Conservation (phyloP, 2,888 invertebrate genomes). For the Hemithea aestivaria region DNA sequence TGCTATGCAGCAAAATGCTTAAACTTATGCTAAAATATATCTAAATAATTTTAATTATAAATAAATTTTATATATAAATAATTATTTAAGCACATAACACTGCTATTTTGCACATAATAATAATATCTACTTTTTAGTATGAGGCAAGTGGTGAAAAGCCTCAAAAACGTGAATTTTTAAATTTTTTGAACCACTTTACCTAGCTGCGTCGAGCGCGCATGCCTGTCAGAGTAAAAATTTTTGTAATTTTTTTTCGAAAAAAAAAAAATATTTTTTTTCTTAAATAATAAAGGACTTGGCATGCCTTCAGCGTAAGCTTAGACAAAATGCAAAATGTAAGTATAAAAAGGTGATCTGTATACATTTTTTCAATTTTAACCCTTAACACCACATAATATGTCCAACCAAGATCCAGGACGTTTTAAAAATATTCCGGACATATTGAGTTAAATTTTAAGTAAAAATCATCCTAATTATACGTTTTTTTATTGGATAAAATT, state of each 20-base stretch:
- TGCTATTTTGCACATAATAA: constrained; percentile 23
- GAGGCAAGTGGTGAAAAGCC: constrained; percentile 25
- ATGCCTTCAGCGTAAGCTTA: constrained; percentile 36
- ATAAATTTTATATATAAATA: constrained; percentile 12
- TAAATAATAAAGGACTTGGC: constrained; percentile 31
- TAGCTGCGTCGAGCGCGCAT: constrained; percentile 51
- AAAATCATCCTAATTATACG: no score
- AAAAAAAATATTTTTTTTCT: constrained; percentile 25
- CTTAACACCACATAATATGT: no score
- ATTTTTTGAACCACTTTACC: constrained; percentile 43
- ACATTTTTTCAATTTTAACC: no score
- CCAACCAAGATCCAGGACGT: no score
- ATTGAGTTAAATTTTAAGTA: no score
- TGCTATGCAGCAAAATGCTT: constrained; percentile 43
- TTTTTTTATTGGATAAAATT: no score
- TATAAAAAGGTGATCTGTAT: constrained; percentile 23
- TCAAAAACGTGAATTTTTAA: constrained; percentile 29
- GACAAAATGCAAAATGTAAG: constrained; percentile 27
- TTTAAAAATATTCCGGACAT: no score
- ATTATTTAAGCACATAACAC: constrained; percentile 18
- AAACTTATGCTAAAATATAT: constrained; percentile 30
- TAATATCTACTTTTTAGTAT: constrained; percentile 19
- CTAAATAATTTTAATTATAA: constrained; percentile 23
- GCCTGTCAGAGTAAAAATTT: constrained; percentile 45
- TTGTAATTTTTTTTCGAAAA: no score